Evolutionary conservation across 2,888 invertebrate species (phyloP), one percentile per base, ranked within the genome.

Genomic region (Aleiodes alternator): DNA sequence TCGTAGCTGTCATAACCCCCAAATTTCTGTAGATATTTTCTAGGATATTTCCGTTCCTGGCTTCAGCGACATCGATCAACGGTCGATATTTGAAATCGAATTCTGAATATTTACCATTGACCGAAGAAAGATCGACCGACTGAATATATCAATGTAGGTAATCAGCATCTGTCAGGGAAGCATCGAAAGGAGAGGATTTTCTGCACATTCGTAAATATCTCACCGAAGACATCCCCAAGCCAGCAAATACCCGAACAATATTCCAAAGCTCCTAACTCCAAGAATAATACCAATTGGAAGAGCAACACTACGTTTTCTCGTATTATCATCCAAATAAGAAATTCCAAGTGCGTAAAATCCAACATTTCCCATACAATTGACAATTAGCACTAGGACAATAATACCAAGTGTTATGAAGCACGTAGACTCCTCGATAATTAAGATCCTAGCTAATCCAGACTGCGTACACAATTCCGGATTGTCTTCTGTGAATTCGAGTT

Each of bases 311-410:
- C 90, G 88, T 23, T 89, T 90, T 31, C 90, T 88, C 0, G 92
- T 91, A 82, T 93, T 93, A 80, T 93, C 93, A 77, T 93, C 93
- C 8, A 93, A 88, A 80, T 93, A 93, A 4, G 92, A 91, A 23
- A 93, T 86, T 7, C 93, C 93, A 16, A 92, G 90, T 0, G 92
- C 90, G 59, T 91, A 91, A 80, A 92, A 92, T 0, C 92, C 90
- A 43, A 91, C 84, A 14, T 89, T 89, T 0, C 90, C 91, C 74
- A 92, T 83, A 69, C 91, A 92, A 68, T 90, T 86, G 0, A 90
- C 83, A 66, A 92, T 81, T 82, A 92, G 92, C 0, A 91, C 89
- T 0, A 90, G 76, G 59, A 92, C 90, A 6, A 93, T 83, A 78
- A 92, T 82, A 9, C 84, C 82, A 23, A 92, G 79, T 0, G 90